A percentile compares a stretch with the other conserved stretches of the same genome.
phyloP scores from a whole-genome alignment of 2,888 invertebrate genomes.

The Margaritifera margaritifera region DNA sequence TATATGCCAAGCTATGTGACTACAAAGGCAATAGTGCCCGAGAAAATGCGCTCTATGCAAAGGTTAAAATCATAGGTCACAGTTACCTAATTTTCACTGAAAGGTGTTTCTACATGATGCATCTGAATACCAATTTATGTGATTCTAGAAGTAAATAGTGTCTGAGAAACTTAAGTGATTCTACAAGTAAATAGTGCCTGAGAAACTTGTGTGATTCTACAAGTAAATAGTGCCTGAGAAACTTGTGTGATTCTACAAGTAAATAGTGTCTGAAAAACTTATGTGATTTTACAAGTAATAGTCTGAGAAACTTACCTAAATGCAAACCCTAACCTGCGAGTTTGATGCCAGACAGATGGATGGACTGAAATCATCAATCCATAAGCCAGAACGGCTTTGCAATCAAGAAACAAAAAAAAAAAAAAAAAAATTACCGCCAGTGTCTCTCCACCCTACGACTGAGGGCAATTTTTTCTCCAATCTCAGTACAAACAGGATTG shows the following conservation, averaged over 20 bases:
- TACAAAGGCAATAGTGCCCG: no score
- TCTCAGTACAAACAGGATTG: conserved; percentile 98
- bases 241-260: no score
- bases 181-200: neutral
- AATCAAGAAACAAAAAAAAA: neutral
- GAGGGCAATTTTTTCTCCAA: conserved; percentile 99
- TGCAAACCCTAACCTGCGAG: no score
- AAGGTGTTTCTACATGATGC: no score
- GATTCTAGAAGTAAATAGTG: neutral
- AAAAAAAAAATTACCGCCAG: conserved; percentile 85
- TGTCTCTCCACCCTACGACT: conserved; percentile 99
- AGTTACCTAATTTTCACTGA: no score
- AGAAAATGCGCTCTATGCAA: no score
- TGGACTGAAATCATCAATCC: no score
- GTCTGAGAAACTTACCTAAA: neutral
- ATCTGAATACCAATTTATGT: no score
- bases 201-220: neutral
- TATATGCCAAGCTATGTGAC: no score
- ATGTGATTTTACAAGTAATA: neutral
- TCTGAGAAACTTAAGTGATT: neutral
- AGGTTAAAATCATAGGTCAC: no score
- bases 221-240: neutral
- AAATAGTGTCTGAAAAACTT: neutral
- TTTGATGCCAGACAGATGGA: no score
- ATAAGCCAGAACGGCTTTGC: no score